Evolutionary conservation across 2,888 invertebrate species (phyloP).

Genomic region (Oegoconia quadripuncta): DNA sequence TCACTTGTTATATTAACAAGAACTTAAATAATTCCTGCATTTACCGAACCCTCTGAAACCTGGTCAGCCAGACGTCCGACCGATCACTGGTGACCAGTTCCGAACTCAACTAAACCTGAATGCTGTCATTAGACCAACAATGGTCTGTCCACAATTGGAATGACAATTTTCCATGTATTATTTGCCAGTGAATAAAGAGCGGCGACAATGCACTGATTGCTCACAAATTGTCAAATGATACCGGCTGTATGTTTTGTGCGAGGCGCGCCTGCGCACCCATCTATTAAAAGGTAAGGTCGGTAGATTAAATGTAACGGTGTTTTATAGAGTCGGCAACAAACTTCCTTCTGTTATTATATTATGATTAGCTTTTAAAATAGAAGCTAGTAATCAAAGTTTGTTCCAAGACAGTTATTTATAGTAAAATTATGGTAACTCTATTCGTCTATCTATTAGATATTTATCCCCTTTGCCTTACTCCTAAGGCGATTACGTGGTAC

Average conservation of each 20-base stretch:
- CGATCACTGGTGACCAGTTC: slow-evolving; percentile 61
- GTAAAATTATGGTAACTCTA: too few species aligned
- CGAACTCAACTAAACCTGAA: slow-evolving; percentile 60
- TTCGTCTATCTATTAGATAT: too few species aligned
- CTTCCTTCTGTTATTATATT: too few species aligned
- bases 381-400: too few species aligned
- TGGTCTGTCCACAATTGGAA: slow-evolving; percentile 64
- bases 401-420: too few species aligned
- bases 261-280: slow-evolving; percentile 57
- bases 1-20: background rate
- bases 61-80: slow-evolving; percentile 44
- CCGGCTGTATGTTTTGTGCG: slow-evolving; percentile 70
- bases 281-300: slow-evolving; percentile 57
- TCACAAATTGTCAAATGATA: slow-evolving; percentile 79
- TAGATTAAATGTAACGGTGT: slow-evolving; percentile 12
- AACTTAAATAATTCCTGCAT: background rate
- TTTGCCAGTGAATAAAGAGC: slow-evolving; percentile 76
- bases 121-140: slow-evolving; percentile 75
- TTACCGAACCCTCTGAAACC: slow-evolving; percentile 21
- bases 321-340: background rate
- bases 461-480: too few species aligned
- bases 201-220: slow-evolving; percentile 78
- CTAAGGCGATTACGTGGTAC: too few species aligned
- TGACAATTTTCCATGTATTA: slow-evolving; percentile 78
- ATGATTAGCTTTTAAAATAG: too few species aligned